Evolutionary conservation across 1,140 invertebrate genomes (phyloP).

Genomic region (Hypothenemus hampei): DNA sequence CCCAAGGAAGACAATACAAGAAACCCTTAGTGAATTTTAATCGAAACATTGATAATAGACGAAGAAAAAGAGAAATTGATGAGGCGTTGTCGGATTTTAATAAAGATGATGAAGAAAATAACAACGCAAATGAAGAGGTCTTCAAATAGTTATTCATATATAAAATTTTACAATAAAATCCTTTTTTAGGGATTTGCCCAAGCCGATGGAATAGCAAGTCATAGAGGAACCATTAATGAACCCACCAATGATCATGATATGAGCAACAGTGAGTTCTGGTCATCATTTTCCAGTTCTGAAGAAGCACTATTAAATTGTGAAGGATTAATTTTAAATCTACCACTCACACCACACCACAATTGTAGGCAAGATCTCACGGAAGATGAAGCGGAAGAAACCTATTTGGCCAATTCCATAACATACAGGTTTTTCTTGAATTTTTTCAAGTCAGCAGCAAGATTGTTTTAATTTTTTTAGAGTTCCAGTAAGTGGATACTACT

Average conservation of each 20-base stretch:
- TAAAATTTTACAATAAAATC: neutral
- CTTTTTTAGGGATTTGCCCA: slow-evolving; percentile 49
- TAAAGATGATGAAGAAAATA: slow-evolving; percentile 55
- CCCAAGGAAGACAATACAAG: slow-evolving; percentile 37
- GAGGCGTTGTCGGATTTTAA: slow-evolving; percentile 49
- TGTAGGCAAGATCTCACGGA: slow-evolving; percentile 48
- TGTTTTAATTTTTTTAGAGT: slow-evolving; percentile 50
- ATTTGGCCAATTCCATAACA: slow-evolving; percentile 57
- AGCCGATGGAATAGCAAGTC: slow-evolving; percentile 60
- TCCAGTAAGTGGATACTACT: slow-evolving; percentile 70
- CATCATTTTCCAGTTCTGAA: slow-evolving; percentile 71
- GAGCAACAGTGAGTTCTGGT: slow-evolving; percentile 72
- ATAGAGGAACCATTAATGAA: slow-evolving; percentile 56
- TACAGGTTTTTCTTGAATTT: slow-evolving; percentile 50
- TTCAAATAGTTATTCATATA: slow-evolving; percentile 12
- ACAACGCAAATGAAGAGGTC: slow-evolving; percentile 60
- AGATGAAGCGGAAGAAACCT: slow-evolving; percentile 47
- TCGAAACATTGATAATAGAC: slow-evolving; percentile 36
- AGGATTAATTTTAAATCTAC: slow-evolving; percentile 66
- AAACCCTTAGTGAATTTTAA: slow-evolving; percentile 37
- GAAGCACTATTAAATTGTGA: slow-evolving; percentile 68
- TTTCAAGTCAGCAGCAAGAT: neutral
- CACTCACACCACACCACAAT: slow-evolving; percentile 56
- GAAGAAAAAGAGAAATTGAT: slow-evolving; percentile 41
- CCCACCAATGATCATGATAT: slow-evolving; percentile 56